phyloP scores from a whole-genome alignment of 2,113 vertebrate genomes.

The Chaetura pelagica region DNA sequence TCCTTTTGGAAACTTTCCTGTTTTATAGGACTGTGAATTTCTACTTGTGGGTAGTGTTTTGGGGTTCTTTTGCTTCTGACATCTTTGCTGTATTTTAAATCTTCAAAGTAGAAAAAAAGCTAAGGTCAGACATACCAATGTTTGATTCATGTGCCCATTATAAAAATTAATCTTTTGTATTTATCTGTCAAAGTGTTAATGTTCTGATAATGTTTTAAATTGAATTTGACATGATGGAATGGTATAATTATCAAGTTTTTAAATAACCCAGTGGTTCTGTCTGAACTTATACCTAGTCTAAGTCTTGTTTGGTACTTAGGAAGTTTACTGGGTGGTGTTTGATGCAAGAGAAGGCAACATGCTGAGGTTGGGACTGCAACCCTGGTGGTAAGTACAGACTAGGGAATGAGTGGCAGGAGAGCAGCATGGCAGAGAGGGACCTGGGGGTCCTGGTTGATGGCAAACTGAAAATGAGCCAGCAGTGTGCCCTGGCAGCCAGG shows the following conservation, averaged over 20 bases:
- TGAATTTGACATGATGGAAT: slow-evolving; percentile 8
- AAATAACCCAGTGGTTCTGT: background rate
- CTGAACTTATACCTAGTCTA: background rate
- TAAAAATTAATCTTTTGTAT: background rate
- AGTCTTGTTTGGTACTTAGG: background rate
- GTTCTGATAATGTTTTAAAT: slow-evolving; percentile 21
- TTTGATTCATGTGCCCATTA: slow-evolving; percentile 19
- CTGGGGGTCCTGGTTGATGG: no score
- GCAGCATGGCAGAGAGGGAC: no score
- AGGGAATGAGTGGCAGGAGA: no score
- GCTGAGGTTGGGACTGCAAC: background rate
- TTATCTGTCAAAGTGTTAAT: slow-evolving; percentile 21
- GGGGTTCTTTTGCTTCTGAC: background rate
- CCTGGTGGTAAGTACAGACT: no score
- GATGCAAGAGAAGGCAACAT: background rate
- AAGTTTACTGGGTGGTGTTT: background rate
- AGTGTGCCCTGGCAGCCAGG: no score
- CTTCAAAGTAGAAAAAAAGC: background rate
- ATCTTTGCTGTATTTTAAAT: background rate
- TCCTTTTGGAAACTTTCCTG: background rate
- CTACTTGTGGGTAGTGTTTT: background rate
- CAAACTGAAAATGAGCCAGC: no score
- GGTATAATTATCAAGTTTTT: background rate
- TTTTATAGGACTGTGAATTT: background rate
- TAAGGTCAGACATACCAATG: background rate